Evolutionary conservation across 2,113 vertebrate species (phyloP).

Genomic region (Thinocorus orbignyianus): DNA sequence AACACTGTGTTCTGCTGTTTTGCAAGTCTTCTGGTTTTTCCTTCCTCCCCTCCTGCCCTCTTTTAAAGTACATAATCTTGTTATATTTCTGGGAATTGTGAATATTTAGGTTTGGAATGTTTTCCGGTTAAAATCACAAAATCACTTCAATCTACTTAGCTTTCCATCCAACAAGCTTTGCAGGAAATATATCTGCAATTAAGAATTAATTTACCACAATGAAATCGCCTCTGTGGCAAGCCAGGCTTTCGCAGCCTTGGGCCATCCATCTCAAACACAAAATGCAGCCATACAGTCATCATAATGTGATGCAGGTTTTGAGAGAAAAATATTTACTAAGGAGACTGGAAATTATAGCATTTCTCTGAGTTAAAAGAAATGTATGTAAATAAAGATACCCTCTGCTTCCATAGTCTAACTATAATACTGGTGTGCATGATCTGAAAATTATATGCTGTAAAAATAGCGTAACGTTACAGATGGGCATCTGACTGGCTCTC

Average conservation of each 20-base stretch:
- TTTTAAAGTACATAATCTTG: neutral
- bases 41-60: no score
- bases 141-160: neutral
- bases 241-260: neutral
- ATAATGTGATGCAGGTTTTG: neutral
- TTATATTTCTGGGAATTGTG: neutral
- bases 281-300: neutral
- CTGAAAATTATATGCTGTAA: slow-evolving; percentile 34
- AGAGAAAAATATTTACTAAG: neutral
- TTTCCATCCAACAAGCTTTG: neutral
- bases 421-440: neutral
- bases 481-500: neutral
- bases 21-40: neutral
- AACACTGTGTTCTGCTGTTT: neutral
- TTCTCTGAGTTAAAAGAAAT: neutral
- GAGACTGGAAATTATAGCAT: neutral
- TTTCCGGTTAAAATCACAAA: neutral
- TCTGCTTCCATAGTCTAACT: slow-evolving; percentile 3
- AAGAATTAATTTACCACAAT: neutral
- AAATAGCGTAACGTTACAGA: neutral
- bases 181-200: neutral
- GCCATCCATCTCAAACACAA: neutral
- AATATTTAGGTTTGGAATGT: neutral
- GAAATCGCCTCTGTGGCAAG: neutral
- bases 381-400: slow-evolving; percentile 31